phyloP scores from a whole-genome alignment of 2,797 vertebrate genomes.

The Myotis pilosus region DNA sequence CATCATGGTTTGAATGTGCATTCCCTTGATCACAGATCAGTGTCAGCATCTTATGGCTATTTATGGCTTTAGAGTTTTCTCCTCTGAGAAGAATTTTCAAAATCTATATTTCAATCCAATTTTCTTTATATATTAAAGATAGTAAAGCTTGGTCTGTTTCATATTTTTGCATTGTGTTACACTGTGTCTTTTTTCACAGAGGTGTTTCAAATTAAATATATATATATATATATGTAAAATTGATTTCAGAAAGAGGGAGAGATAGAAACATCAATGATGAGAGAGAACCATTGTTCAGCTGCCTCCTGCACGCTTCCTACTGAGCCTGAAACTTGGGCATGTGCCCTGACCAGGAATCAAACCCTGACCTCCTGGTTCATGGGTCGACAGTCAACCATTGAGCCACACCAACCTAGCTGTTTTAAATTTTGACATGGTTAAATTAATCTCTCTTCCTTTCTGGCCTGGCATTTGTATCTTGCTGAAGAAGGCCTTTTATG shows the following conservation, averaged over 20 bases:
- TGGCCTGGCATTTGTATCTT: neutral
- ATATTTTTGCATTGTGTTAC: neutral
- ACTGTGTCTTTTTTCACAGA: neutral
- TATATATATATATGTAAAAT: too few relatives aligned
- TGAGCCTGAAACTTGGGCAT: too few relatives aligned
- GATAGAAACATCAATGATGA: too few relatives aligned
- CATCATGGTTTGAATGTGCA: neutral
- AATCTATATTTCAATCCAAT: neutral
- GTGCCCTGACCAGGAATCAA: too few relatives aligned
- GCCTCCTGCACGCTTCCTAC: too few relatives aligned
- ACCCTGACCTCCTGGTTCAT: too few relatives aligned
- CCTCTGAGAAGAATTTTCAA: neutral
- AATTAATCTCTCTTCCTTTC: neutral
- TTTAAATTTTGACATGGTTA: neutral
- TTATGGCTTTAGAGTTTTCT: neutral
- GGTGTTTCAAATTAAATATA: neutral
- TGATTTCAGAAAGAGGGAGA: too few relatives aligned
- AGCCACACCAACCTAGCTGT: too few relatives aligned
- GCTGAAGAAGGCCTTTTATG: neutral
- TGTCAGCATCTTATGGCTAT: neutral
- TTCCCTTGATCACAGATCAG: neutral
- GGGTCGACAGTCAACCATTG: too few relatives aligned
- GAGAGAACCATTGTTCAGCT: too few relatives aligned
- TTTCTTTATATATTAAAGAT: neutral
- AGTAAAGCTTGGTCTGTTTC: neutral